Evolutionary conservation across 2,113 vertebrate genomes (phyloP).

Genomic region (Chaenogobius annularis): DNA sequence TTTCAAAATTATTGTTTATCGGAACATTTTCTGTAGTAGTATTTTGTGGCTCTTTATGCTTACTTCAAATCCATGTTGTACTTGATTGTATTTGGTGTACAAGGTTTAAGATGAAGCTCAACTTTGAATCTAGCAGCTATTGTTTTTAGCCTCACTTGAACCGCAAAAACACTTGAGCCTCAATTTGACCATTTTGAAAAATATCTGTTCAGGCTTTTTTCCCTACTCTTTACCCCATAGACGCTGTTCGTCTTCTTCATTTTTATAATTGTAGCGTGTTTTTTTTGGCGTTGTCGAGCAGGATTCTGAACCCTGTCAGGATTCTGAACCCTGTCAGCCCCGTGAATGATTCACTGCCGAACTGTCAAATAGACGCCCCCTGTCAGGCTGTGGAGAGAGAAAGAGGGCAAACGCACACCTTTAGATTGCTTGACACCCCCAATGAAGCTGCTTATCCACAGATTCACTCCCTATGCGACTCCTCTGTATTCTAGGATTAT

Average conservation of each 20-base stretch:
- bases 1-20: too few species aligned
- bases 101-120: neutral
- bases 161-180: neutral
- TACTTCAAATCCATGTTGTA: too few species aligned
- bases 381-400: constrained; percentile 17
- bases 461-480: constrained; percentile 3
- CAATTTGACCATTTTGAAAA: neutral
- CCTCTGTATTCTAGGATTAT: constrained; percentile 12
- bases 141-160: neutral
- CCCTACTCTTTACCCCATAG: constrained; percentile 1
- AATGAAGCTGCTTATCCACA: constrained; percentile 21
- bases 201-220: neutral
- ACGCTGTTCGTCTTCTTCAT: constrained; percentile 12
- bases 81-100: too few species aligned
- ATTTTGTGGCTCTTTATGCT: too few species aligned
- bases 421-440: constrained; percentile 24
- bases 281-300: constrained; percentile 21
- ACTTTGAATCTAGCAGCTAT: neutral
- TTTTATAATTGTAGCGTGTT: constrained; percentile 19
- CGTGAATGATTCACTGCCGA: constrained; percentile 36
- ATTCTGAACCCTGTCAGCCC: constrained; percentile 29
- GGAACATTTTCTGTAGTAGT: too few species aligned
- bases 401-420: constrained; percentile 18
- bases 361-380: constrained; percentile 32
- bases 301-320: constrained; percentile 29